Conservation (phyloP, 2,797 vertebrate species). For the Danio choprae region DNA sequence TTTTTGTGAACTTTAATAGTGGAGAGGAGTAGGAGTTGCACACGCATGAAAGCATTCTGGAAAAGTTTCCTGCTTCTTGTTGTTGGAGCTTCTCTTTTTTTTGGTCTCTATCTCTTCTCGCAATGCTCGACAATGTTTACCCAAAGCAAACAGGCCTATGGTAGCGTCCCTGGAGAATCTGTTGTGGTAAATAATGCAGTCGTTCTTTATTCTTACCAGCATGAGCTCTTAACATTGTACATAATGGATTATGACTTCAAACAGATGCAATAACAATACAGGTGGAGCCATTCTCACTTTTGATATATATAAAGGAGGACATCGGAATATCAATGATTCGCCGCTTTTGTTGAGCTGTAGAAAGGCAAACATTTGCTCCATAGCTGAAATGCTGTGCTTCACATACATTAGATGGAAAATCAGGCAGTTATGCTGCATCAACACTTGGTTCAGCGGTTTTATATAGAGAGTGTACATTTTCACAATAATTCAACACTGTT, state of each 20-base stretch:
- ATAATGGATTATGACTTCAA: slow-evolving; percentile 56
- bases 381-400: not conserved
- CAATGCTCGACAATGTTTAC: not conserved
- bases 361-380: not conserved
- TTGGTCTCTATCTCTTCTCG: not conserved
- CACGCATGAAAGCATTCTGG: not conserved
- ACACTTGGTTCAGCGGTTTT: not conserved
- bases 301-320: not conserved
- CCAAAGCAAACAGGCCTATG: slow-evolving; percentile 29
- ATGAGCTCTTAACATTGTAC: slow-evolving; percentile 48
- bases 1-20: slow-evolving; percentile 33
- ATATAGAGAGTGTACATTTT: not conserved
- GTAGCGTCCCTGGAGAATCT: slow-evolving; percentile 21
- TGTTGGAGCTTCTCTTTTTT: not conserved
- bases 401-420: not conserved
- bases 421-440: not conserved
- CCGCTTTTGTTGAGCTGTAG: not conserved
- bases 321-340: not conserved
- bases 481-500: too few species aligned
- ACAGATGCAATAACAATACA: slow-evolving; percentile 29
- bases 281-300: slow-evolving; percentile 21
- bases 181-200: slow-evolving; percentile 55
- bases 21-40: slow-evolving; percentile 17
- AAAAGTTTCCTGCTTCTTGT: not conserved
- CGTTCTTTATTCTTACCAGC: slow-evolving; percentile 48